A percentile compares a stretch with the other conserved stretches of the same genome.
Conservation (phyloP, 1,140 invertebrate species). For the Temnothorax curvispinosus region DNA sequence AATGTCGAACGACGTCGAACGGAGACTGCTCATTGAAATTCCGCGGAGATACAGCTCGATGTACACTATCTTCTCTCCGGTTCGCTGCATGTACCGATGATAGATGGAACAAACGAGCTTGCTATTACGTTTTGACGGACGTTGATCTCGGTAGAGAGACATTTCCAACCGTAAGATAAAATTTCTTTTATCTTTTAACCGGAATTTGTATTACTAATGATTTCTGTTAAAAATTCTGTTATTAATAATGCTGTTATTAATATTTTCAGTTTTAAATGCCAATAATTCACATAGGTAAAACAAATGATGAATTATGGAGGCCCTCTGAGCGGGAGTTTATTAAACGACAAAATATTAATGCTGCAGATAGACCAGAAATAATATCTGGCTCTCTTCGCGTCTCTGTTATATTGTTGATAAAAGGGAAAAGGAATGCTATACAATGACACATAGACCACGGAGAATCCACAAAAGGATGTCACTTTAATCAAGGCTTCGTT, state of each 20-base stretch:
- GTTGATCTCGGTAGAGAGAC: slow-evolving; percentile 26
- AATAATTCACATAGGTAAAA: not conserved
- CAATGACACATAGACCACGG: not conserved
- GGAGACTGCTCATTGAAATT: slow-evolving; percentile 56
- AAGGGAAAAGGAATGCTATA: not conserved
- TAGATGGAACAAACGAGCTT: slow-evolving; percentile 59
- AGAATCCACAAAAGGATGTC: not conserved
- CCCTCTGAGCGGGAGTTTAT: not conserved
- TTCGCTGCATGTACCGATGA: slow-evolving; percentile 50
- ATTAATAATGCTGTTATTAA: not conserved
- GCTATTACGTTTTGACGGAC: slow-evolving; percentile 56
- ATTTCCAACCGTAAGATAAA: not conserved
- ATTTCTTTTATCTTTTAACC: not conserved
- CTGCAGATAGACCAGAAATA: not conserved
- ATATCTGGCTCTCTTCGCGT: not conserved
- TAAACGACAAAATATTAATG: not conserved
- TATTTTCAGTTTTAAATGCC: not conserved
- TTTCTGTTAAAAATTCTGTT: not conserved
- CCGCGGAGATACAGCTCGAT: slow-evolving; percentile 36
- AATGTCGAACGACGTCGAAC: slow-evolving; percentile 41
- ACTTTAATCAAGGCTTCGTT: slow-evolving; percentile 29
- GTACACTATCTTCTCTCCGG: slow-evolving; percentile 49
- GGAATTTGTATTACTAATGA: not conserved
- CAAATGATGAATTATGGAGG: not conserved
- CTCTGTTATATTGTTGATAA: not conserved